Evolutionary conservation across 2,888 invertebrate genomes (phyloP).

Genomic region (Drosophila koepferae): DNA sequence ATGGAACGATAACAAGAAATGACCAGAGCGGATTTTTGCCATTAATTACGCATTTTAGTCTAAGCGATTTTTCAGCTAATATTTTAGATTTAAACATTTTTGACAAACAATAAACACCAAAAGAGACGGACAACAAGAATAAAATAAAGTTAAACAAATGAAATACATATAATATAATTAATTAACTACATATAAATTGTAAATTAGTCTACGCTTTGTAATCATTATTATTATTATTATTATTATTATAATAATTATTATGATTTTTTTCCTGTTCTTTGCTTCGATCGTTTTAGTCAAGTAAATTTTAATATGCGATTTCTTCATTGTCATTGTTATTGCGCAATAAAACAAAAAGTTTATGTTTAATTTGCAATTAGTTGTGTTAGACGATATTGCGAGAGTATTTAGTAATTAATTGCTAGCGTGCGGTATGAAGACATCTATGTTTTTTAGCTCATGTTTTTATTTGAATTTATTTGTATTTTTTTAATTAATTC

Average conservation of each 20-base stretch:
- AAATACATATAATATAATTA: conserved; percentile 7
- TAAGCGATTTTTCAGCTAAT: conserved; percentile 65
- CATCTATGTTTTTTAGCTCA: conserved; percentile 74
- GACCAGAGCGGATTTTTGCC: conserved; percentile 71
- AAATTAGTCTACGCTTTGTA: conserved; percentile 29
- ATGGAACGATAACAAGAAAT: conserved; percentile 41
- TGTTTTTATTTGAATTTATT: conserved; percentile 80
- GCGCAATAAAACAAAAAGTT: conserved; percentile 39
- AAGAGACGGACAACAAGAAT: conserved; percentile 49
- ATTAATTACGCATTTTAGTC: conserved; percentile 74
- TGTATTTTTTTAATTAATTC: conserved; percentile 76
- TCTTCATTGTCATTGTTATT: conserved; percentile 53
- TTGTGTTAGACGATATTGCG: conserved; percentile 41
- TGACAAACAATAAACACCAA: conserved; percentile 60
- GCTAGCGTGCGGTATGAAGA: conserved; percentile 69
- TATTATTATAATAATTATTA: neutral
- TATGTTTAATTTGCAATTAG: conserved; percentile 38
- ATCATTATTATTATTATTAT: conserved; percentile 3
- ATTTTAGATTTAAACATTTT: conserved; percentile 42
- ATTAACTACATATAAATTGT: conserved; percentile 18
- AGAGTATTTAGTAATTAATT: conserved; percentile 47
- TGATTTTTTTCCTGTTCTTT: conserved; percentile 24
- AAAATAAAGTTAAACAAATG: conserved; percentile 10
- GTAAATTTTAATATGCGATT: conserved; percentile 30
- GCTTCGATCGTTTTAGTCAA: conserved; percentile 39